Base-by-base conservation (phyloP, 2,888 invertebrate species). In the Xanthorhoe designata region DNA sequence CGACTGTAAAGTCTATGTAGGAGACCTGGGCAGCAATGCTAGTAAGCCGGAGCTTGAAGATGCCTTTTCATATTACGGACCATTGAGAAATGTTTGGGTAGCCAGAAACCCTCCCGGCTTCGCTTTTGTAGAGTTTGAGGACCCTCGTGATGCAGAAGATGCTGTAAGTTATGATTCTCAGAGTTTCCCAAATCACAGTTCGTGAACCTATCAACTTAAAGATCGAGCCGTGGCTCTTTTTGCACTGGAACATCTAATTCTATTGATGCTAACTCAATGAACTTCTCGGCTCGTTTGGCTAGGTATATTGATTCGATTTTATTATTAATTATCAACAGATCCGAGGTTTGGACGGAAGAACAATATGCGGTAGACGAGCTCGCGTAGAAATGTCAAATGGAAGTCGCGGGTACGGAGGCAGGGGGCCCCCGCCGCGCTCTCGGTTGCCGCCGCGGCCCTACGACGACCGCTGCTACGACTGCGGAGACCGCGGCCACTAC, bases 1-100 rank as follows among this genome's bases (percentile, higher is more conserved):
- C 74, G 98, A 98, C 91, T 98, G 98, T 83, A 99, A 99, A 91
- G 97, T 99, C 54, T 99, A 99, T 89, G 98, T 99, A 24, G 99
- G 99, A 61, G 98, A 99, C 93, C 94, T 99, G 83, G 98, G 98
- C 54, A 96, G 96, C 82, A 96, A 95, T 80, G 98, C 98, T 38
- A 97, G 98, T 68, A 98, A 98, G 91, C 97, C 98, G 80, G 98
- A 98, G 89, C 94, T 98, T 64, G 98, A 99, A 92, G 97, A 98
- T 86, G 97, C 98, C 15, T 99, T 99, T 91, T 96, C 97, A 67
- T 97, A 98, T 80, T 99, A 98, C 84, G 99, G 99, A 10, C 97
- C 97, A 0, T 91, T 99, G 77, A 95, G 97, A 79, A 98, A 98
- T 92, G 98, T 99, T 53, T 99, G 99, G 99, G 98, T 99, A n/a